These are phyloP conservation scores for Perodicticus potto DNA, from an alignment of 2,797 vertebrate genomes.

Conservation along the genomic window DNA sequence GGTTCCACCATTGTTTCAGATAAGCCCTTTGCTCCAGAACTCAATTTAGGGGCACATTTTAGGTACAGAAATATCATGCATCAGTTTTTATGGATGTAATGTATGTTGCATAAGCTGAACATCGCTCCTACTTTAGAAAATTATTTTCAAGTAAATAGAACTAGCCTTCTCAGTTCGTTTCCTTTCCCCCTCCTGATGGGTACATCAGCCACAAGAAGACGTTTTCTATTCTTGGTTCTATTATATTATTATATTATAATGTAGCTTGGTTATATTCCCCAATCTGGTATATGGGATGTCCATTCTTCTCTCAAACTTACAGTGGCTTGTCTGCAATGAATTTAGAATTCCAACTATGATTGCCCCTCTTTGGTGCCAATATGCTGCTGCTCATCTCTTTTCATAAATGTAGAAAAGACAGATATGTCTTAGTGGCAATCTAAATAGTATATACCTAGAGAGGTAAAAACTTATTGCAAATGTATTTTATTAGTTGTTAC, in stretches of 20 bases:
- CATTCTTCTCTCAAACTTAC: background rate
- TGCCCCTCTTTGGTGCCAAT: conserved; percentile 6
- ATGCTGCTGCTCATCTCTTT: background rate
- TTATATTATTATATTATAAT: too few relatives aligned
- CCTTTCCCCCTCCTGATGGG: background rate
- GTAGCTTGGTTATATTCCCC: background rate
- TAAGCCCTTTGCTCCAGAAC: conserved; percentile 89
- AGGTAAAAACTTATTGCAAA: conserved; percentile 5
- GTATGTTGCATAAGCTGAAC: background rate
- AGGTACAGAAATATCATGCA: conserved; percentile 86
- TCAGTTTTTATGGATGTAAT: background rate
- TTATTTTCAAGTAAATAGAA: conserved; percentile 16
- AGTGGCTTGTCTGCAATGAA: conserved; percentile 4
- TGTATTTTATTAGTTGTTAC: background rate
- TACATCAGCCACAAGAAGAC: background rate
- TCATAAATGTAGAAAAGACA: conserved; percentile 16
- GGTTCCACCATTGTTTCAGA: conserved; percentile 93
- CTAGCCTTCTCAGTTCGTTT: background rate
- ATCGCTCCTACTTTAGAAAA: conserved; percentile 3
- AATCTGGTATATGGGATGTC: background rate
- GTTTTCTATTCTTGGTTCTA: background rate
- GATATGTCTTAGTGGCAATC: background rate
- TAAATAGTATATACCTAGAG: background rate
- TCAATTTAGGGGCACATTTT: conserved; percentile 92
- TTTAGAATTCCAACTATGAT: background rate